Percentiles rank a stretch among this genome's conserved stretches.
These are phyloP conservation scores for Callimorpha dominula DNA, from an alignment of 2,888 invertebrate genomes.

Conservation along the genomic window DNA sequence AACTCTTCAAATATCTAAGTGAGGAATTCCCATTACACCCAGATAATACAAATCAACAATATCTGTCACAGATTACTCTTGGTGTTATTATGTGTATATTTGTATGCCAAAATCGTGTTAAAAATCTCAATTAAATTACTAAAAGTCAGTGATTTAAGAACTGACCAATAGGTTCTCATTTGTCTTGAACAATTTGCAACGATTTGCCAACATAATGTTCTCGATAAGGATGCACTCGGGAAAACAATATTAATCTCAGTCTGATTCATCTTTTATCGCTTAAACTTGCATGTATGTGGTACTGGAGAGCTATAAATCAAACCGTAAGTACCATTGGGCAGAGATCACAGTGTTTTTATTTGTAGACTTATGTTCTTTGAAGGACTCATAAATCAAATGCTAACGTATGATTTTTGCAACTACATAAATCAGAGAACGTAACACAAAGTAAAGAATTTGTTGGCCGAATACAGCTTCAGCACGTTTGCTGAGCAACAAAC, in stretches of 20 bases:
- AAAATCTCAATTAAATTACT: too few relatives aligned
- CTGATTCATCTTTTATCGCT: conserved; percentile 81
- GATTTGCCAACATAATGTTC: conserved; percentile 78
- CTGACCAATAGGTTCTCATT: conserved; percentile 19
- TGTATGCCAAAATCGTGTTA: too few relatives aligned
- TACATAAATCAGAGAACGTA: conserved; percentile 20
- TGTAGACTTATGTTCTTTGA: conserved; percentile 29
- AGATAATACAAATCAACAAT: neutral
- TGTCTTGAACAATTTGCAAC: conserved; percentile 61
- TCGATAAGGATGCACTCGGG: conserved; percentile 66
- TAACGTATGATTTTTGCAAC: conserved; percentile 31
- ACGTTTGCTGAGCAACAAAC: conserved; percentile 3
- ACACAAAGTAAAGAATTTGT: conserved; percentile 22
- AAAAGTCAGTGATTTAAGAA: neutral
- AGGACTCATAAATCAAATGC: conserved; percentile 38
- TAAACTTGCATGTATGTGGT: conserved; percentile 70
- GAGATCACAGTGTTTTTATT: conserved; percentile 50
- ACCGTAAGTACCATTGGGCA: conserved; percentile 52
- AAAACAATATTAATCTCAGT: conserved; percentile 75
- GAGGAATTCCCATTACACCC: neutral
- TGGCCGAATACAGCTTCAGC: conserved; percentile 8
- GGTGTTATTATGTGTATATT: too few relatives aligned
- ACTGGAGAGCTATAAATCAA: conserved; percentile 72
- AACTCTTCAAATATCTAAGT: too few relatives aligned
- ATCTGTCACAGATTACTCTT: too few relatives aligned